These are phyloP conservation scores for Muricea muricata DNA, from an alignment of 92 coral and sea anemone genomes.

Conservation along the genomic window DNA sequence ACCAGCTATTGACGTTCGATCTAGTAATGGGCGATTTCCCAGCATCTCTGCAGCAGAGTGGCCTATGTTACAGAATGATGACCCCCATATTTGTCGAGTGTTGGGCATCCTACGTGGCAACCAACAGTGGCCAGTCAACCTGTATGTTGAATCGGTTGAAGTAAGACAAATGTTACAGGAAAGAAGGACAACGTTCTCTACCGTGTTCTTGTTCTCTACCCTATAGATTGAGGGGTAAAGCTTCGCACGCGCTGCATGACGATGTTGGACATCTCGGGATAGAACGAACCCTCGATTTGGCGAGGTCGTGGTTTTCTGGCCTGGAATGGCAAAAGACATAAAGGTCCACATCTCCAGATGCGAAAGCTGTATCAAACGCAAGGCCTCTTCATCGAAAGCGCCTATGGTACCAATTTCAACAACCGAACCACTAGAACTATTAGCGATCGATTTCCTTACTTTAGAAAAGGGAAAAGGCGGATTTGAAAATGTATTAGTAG, in stretches of 20 bases:
- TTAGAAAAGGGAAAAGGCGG: slow-evolving; percentile 62
- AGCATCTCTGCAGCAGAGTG: background rate
- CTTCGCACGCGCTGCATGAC: slow-evolving; percentile 32
- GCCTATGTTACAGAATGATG: background rate
- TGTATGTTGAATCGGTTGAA: background rate
- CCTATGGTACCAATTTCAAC: slow-evolving; percentile 40
- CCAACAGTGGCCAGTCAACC: too few species aligned
- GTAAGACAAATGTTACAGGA: slow-evolving; percentile 1
- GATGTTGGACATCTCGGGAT: slow-evolving; percentile 50
- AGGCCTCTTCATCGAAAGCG: slow-evolving; percentile 28
- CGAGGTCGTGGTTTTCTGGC: slow-evolving; percentile 63
- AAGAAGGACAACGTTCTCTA: slow-evolving; percentile 27
- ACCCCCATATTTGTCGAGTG: slow-evolving; percentile 35
- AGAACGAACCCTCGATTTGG: slow-evolving; percentile 46
- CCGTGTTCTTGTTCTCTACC: slow-evolving; percentile 44
- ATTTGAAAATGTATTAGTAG: slow-evolving; percentile 48
- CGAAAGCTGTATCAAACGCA: slow-evolving; percentile 48
- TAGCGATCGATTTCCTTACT: slow-evolving; percentile 57
- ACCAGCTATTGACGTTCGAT: background rate
- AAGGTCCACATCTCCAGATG: slow-evolving; percentile 5
- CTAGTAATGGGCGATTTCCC: background rate
- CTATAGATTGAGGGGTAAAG: background rate
- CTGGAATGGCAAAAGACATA: slow-evolving; percentile 48
- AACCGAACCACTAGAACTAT: slow-evolving; percentile 51
- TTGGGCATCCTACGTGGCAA: too few species aligned